A percentile compares a stretch with the other conserved stretches of the same genome.
These are phyloP conservation scores for Capreolus pygargus DNA, from an alignment of 2,113 vertebrate genomes.

Conservation along the genomic window DNA sequence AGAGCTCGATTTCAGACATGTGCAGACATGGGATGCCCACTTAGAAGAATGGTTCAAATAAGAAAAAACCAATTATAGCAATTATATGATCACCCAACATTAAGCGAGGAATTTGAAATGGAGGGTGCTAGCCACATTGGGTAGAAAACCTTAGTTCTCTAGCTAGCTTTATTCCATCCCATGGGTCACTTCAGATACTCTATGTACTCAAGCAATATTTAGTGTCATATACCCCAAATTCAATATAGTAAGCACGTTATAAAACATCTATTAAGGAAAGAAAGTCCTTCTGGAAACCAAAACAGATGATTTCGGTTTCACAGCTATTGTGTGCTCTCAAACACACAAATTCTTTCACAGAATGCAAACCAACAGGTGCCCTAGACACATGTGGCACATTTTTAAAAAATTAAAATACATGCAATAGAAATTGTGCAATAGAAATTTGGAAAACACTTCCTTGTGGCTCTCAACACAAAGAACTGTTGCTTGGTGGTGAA, in stretches of 20 bases:
- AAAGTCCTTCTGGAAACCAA: background rate
- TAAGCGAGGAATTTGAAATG: background rate
- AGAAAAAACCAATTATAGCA: background rate
- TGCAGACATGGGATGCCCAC: background rate
- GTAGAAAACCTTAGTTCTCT: background rate
- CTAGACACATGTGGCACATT: background rate
- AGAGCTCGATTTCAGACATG: background rate
- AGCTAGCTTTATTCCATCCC: background rate
- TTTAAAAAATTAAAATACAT: background rate
- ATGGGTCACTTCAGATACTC: background rate
- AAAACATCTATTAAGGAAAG: background rate
- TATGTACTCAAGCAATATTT: background rate
- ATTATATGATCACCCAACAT: background rate
- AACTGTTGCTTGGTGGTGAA: background rate
- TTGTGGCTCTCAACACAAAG: background rate
- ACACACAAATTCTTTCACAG: background rate
- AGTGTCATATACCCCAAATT: background rate
- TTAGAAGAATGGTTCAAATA: background rate
- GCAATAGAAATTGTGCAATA: background rate
- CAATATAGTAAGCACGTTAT: background rate
- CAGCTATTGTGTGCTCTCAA: background rate
- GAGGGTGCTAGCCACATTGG: rapidly evolving
- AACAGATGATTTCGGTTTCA: background rate
- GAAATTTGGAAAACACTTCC: background rate
- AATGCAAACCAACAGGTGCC: background rate